phyloP scores from a whole-genome alignment of 1,140 invertebrate genomes.

The Gerris buenoi region DNA sequence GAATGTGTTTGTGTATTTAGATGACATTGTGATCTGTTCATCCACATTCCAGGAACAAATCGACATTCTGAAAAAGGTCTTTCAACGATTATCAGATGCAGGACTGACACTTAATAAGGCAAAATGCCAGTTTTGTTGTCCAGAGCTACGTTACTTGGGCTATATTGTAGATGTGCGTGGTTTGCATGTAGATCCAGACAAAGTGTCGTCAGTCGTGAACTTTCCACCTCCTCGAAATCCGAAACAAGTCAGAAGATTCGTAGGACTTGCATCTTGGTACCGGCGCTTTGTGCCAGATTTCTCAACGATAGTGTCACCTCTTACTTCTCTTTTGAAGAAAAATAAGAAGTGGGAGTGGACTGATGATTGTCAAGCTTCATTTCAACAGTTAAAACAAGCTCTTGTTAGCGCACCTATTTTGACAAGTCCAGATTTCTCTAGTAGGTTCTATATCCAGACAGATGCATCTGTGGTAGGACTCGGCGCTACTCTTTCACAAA shows the following conservation, averaged over 20 bases:
- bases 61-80: slow-evolving; percentile 9
- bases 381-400: slow-evolving; percentile 20
- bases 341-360: slow-evolving; percentile 18
- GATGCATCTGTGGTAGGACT: slow-evolving; percentile 25
- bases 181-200: slow-evolving; percentile 9
- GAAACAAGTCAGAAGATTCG: slow-evolving; percentile 20
- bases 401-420: slow-evolving; percentile 18
- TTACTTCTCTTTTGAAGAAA: slow-evolving; percentile 23
- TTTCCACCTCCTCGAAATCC: slow-evolving; percentile 21
- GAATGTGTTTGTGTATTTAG: slow-evolving; percentile 24
- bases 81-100: not conserved
- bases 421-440: slow-evolving; percentile 21
- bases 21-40: slow-evolving; percentile 27
- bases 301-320: slow-evolving; percentile 21
- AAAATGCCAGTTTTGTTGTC: slow-evolving; percentile 25
- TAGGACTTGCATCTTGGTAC: slow-evolving; percentile 24
- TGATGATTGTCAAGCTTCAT: slow-evolving; percentile 11
- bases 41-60: slow-evolving; percentile 5
- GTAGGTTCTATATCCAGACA: slow-evolving; percentile 21
- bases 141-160: slow-evolving; percentile 21
- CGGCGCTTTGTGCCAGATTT: slow-evolving; percentile 25
- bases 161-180: slow-evolving; percentile 8
- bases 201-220: slow-evolving; percentile 23
- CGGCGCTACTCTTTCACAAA: slow-evolving; percentile 24
- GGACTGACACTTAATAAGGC: not conserved